Evolutionary conservation across 2,888 invertebrate species (phyloP).

Genomic region (Physocephala rufipes): DNA sequence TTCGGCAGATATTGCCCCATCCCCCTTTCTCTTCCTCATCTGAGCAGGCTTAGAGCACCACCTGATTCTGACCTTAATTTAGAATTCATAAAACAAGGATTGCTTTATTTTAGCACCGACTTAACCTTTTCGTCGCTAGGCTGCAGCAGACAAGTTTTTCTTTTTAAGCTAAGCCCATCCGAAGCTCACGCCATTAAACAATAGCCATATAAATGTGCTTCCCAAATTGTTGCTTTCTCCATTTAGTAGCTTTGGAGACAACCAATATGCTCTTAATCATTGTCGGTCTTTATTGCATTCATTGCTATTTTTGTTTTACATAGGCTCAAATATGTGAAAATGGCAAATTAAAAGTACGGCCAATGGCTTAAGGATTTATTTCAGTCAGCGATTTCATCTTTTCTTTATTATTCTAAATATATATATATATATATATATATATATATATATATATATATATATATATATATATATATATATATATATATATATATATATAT

Average conservation of each 20-base stretch:
- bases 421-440: too few species aligned
- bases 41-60: not conserved
- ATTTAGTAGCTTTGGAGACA: too few species aligned
- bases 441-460: too few species aligned
- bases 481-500: too few species aligned
- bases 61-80: slow-evolving; percentile 2
- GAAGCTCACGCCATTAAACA: too few species aligned
- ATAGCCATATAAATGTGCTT: too few species aligned
- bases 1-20: not conserved
- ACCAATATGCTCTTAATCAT: too few species aligned
- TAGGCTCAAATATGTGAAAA: slow-evolving; percentile 54
- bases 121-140: not conserved
- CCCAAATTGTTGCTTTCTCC: too few species aligned
- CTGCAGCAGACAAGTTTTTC: slow-evolving; percentile 22
- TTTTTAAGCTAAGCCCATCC: too few species aligned
- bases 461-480: too few species aligned
- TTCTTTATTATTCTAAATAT: too few species aligned
- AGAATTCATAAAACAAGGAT: not conserved
- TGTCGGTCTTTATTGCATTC: not conserved
- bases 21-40: not conserved
- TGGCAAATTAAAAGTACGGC: slow-evolving; percentile 57
- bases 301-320: not conserved
- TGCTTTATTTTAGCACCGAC: not conserved
- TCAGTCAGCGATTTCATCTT: too few species aligned
- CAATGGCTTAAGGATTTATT: not conserved